Evolutionary conservation across 2,113 vertebrate species (phyloP).

Genomic region (Boulengeromyrus knoepffleri): DNA sequence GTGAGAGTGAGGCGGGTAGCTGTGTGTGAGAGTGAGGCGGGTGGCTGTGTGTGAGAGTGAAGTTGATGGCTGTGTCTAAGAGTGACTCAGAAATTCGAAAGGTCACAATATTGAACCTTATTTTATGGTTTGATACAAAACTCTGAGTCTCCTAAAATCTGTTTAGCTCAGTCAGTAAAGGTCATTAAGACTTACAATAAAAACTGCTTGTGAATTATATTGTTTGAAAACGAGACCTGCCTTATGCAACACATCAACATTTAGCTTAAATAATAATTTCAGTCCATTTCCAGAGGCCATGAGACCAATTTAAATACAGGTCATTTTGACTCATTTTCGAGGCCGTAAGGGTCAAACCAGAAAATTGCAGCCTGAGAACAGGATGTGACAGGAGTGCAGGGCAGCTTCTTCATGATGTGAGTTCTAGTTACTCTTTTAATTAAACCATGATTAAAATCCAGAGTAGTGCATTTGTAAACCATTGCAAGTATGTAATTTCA

Average conservation of each 20-base stretch:
- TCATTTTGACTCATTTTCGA: background rate
- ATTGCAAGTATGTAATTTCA: background rate
- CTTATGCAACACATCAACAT: background rate
- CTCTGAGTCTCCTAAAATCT: background rate
- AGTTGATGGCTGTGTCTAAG: background rate
- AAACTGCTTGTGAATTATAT: background rate
- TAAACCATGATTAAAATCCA: background rate
- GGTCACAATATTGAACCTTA: background rate
- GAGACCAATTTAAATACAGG: conserved; percentile 1
- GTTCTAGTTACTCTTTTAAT: background rate
- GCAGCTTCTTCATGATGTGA: background rate
- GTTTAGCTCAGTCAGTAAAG: background rate
- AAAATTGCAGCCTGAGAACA: background rate
- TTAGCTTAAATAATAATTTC: background rate
- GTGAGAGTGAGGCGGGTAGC: too few relatives aligned
- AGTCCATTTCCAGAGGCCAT: background rate
- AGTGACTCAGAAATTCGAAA: background rate
- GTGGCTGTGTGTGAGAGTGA: background rate
- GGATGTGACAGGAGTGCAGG: background rate
- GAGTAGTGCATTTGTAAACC: background rate
- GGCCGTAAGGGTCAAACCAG: background rate
- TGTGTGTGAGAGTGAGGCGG: background rate
- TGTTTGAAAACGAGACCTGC: background rate
- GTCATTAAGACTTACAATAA: background rate
- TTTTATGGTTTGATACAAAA: background rate